A percentile compares a stretch with the other conserved stretches of the same genome.
These are phyloP conservation scores for Stenichneumon culpator DNA, from an alignment of 2,888 invertebrate genomes.

Conservation along the genomic window DNA sequence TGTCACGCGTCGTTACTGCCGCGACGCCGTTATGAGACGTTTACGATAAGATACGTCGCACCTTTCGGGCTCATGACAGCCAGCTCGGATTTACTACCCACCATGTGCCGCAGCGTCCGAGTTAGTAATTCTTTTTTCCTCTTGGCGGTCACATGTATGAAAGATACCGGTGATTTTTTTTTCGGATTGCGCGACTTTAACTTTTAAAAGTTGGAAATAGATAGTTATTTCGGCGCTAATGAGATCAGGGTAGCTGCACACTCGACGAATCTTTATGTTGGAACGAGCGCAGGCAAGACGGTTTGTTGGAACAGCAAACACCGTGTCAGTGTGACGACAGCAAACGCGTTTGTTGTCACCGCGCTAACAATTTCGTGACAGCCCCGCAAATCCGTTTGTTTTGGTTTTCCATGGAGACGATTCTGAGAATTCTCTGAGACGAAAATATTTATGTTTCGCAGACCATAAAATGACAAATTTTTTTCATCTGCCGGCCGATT, in stretches of 20 bases:
- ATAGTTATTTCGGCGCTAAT: not conserved
- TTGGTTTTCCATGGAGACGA: not conserved
- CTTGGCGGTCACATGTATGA: not conserved
- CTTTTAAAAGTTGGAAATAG: not conserved
- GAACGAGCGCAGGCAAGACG: not conserved
- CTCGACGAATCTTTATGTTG: not conserved
- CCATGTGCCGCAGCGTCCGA: conserved; percentile 49
- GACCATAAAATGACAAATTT: not conserved
- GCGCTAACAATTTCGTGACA: not conserved
- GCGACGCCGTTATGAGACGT: conserved; percentile 82
- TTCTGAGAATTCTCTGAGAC: not conserved
- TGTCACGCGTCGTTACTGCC: conserved; percentile 83
- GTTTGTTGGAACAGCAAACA: not conserved
- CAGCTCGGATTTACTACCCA: conserved; percentile 78
- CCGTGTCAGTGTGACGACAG: not conserved
- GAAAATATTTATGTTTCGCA: too few relatives aligned
- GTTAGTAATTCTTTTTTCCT: conserved; percentile 30
- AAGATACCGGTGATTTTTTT: not conserved
- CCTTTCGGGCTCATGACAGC: conserved; percentile 79
- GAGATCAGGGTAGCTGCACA: not conserved
- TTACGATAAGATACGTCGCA: conserved; percentile 84
- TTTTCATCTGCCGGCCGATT: not conserved
- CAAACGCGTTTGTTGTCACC: not conserved
- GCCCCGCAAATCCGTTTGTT: not conserved
- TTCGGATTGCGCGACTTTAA: not conserved